phyloP scores from a whole-genome alignment of 2,113 vertebrate species.

The Lynx canadensis region DNA sequence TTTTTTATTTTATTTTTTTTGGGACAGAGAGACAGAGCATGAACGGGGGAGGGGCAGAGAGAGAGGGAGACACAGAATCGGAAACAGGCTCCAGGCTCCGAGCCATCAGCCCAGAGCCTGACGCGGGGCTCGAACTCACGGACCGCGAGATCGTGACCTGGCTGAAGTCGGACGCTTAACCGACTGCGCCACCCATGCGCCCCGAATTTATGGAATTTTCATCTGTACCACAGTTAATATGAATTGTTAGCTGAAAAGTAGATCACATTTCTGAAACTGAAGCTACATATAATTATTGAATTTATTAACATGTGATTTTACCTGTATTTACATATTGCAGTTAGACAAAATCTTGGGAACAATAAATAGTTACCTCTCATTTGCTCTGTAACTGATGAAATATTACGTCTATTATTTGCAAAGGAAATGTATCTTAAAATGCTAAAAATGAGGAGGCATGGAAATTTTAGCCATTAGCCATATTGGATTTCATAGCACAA shows the following conservation, averaged over 20 bases:
- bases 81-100: no score
- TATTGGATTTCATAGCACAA: conserved; percentile 3
- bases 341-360: neutral
- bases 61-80: no score
- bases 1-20: no score
- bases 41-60: no score
- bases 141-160: no score
- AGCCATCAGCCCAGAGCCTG: no score
- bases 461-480: neutral
- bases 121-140: no score
- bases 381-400: neutral
- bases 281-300: neutral
- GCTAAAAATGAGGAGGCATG: neutral
- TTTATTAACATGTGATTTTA: conserved; percentile 26
- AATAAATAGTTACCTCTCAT: neutral
- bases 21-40: no score
- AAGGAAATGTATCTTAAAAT: neutral
- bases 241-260: neutral
- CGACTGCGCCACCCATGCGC: no score
- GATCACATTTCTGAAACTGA: neutral
- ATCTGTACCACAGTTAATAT: neutral
- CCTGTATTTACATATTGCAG: neutral
- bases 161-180: no score
- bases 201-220: neutral
- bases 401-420: neutral